phyloP scores from a whole-genome alignment of 1,140 invertebrate genomes.

The Drosophila lowei region DNA sequence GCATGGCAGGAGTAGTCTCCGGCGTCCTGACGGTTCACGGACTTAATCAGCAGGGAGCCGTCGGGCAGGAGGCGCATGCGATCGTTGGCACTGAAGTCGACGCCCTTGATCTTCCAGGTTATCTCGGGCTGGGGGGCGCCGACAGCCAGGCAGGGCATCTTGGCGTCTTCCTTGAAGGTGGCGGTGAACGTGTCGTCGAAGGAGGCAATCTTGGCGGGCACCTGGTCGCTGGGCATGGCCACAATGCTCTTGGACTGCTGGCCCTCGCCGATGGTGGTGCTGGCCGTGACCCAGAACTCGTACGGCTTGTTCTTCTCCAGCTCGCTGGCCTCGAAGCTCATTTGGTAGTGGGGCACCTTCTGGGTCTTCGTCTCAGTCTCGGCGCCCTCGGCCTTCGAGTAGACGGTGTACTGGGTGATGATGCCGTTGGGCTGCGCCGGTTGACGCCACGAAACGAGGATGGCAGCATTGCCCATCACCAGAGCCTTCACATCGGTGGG shows the following conservation, averaged over 20 bases:
- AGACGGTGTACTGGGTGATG: conserved; percentile 96
- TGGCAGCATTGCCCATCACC: conserved; percentile 94
- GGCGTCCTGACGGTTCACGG: conserved; percentile 94
- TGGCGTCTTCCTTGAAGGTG: conserved; percentile 95
- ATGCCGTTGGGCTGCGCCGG: conserved; percentile 96
- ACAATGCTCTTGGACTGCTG: conserved; percentile 93
- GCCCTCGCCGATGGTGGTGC: conserved; percentile 96
- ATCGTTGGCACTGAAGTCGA: conserved; percentile 85
- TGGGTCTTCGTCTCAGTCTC: conserved; percentile 87
- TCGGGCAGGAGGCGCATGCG: conserved; percentile 92
- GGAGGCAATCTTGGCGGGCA: conserved; percentile 95
- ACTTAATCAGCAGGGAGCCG: conserved; percentile 94
- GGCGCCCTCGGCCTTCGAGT: conserved; percentile 90
- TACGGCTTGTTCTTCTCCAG: conserved; percentile 92
- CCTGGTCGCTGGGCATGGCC: conserved; percentile 92
- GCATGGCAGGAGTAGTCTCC: conserved; percentile 96
- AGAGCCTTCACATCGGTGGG: conserved; percentile 96
- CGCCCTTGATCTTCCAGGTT: conserved; percentile 90
- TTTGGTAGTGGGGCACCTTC: conserved; percentile 85
- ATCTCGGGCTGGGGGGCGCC: conserved; percentile 94
- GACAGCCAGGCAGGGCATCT: conserved; percentile 94
- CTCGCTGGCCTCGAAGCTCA: conserved; percentile 93
- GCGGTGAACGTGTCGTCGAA: conserved; percentile 95
- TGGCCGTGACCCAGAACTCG: conserved; percentile 97
- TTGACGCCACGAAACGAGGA: conserved; percentile 96